Evolutionary conservation across 1,140 invertebrate species (phyloP).

Genomic region (Diplogasteroides magnus): DNA sequence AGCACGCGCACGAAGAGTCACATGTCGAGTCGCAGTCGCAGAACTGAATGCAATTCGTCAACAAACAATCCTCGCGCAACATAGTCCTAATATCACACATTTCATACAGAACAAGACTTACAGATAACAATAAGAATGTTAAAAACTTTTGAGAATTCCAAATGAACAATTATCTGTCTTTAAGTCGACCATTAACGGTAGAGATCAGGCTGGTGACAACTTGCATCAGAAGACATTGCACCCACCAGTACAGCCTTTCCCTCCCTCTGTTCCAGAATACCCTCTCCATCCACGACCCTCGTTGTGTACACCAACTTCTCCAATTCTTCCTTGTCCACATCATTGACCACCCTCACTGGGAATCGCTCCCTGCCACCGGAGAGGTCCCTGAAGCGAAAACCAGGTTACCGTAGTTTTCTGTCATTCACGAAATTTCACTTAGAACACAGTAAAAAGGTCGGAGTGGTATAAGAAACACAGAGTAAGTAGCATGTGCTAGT

Average conservation of each 20-base stretch:
- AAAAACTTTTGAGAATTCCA: neutral
- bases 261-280: constrained; percentile 4
- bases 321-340: constrained; percentile 8
- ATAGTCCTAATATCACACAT: too few species aligned
- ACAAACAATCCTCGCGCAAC: neutral
- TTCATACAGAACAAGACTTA: too few species aligned
- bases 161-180: neutral
- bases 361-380: constrained; percentile 24
- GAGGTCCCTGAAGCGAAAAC: constrained; percentile 30
- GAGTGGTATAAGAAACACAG: too few species aligned
- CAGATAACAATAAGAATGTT: neutral
- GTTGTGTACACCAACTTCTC: constrained; percentile 15
- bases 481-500: too few species aligned
- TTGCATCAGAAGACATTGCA: too few species aligned
- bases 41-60: neutral
- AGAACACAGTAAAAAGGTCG: too few species aligned
- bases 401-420: too few species aligned
- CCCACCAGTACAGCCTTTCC: too few species aligned
- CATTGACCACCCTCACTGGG: constrained; percentile 17
- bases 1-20: neutral
- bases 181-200: neutral
- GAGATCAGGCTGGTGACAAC: too few species aligned
- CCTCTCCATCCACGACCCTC: constrained; percentile 12
- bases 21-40: neutral
- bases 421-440: too few species aligned